Evolutionary conservation across 2,797 vertebrate species (phyloP), one percentile per base, ranked within the genome.

Genomic region (Peromyscus attwateri): DNA sequence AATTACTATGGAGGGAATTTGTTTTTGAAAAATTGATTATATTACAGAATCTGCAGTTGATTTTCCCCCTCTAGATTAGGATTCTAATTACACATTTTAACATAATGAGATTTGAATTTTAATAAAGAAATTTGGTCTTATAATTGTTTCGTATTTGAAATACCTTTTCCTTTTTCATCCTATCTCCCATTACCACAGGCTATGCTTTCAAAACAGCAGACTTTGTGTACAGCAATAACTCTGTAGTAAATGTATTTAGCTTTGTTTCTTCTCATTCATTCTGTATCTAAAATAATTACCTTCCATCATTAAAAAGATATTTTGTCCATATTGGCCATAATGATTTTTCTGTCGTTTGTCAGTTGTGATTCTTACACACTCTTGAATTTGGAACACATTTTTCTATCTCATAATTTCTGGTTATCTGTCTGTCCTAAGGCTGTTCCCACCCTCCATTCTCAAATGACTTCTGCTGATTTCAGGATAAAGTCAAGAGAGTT

Each of bases 21-120:
- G 55, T 75, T 87, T 91, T 89, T 87, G 31, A 92, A 64, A 92
- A 93, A 83, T 60, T 75, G 49, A 93, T 93, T 92, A 79, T 79
- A 87, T 93, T 92, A 83, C 52, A 75, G 75, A 89, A 87, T 76
- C 49, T 25, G 73, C 6, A 46, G 81, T 82, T 76, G 43, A 91
- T 70, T 62, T 25, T 76, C 84, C 68, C 93, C 76, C 68, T 95
- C 83, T 81, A 87, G 62, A 62, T n/a, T 89, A 71, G 91, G 23
- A 73, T 92, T 93, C 83, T 85, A 95, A 94, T 91, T 93, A 75
- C 34, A 95, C 21, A 79, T 87, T 89, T 88, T 84, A 60, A 87
- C 29, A 84, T 79, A 89, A 49, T 79, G 66, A 60, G n/a, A 81
- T 87, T 87, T 92, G 66, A 81, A 87, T 93, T 95, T 92, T 80